Percentiles rank a stretch among this genome's conserved stretches.
Evolutionary conservation across 2,888 invertebrate genomes (phyloP).

Genomic region (Agrotis puta): DNA sequence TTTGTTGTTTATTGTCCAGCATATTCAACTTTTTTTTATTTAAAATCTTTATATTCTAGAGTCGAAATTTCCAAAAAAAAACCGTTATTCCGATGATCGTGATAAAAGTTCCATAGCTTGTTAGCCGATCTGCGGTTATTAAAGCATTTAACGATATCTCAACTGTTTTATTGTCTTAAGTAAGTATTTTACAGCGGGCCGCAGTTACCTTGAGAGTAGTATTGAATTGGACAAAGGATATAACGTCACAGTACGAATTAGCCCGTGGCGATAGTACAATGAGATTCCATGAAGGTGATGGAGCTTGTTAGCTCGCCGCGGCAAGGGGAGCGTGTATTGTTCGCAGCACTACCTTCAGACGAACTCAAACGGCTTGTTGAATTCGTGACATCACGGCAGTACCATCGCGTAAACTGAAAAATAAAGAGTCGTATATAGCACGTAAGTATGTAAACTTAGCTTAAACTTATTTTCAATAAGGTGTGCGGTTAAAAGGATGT

Average conservation of each 20-base stretch:
- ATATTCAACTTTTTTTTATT: background rate
- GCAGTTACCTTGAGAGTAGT: slow-evolving; percentile 70
- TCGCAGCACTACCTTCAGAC: slow-evolving; percentile 49
- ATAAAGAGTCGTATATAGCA: background rate
- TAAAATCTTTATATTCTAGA: background rate
- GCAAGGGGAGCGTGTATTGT: slow-evolving; percentile 71
- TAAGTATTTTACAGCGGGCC: slow-evolving; percentile 58
- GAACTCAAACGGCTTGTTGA: slow-evolving; percentile 23
- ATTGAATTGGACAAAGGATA: slow-evolving; percentile 76
- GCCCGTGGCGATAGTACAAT: slow-evolving; percentile 71
- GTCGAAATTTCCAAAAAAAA: too few species aligned
- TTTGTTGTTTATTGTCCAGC: background rate
- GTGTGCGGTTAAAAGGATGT: too few species aligned
- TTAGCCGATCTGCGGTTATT: slow-evolving; percentile 42
- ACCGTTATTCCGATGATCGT: slow-evolving; percentile 25
- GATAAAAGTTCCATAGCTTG: slow-evolving; percentile 30
- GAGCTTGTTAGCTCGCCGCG: slow-evolving; percentile 61
- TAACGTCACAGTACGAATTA: slow-evolving; percentile 70
- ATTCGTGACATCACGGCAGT: slow-evolving; percentile 34
- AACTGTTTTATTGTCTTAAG: slow-evolving; percentile 64
- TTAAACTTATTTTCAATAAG: background rate
- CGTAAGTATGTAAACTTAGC: background rate
- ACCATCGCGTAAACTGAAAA: slow-evolving; percentile 10
- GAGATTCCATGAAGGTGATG: slow-evolving; percentile 74
- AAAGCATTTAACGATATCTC: slow-evolving; percentile 49